Conservation (phyloP, 2,888 invertebrate species). For the Nineta flava region DNA sequence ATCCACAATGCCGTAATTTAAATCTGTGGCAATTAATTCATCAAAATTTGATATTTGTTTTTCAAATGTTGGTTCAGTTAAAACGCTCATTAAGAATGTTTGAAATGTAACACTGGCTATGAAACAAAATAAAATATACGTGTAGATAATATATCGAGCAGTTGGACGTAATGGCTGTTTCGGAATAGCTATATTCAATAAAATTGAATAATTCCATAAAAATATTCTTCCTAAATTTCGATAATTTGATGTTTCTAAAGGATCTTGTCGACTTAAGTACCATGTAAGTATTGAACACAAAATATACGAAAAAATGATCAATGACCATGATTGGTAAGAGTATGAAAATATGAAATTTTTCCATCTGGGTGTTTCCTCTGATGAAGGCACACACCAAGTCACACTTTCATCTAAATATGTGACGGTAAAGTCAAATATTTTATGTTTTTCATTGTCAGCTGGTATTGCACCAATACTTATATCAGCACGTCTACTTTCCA, state of each 20-base stretch:
- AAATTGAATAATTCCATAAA: neutral
- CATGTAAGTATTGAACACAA: neutral
- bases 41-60: conserved; percentile 17
- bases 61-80: conserved; percentile 16
- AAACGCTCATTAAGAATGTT: conserved; percentile 17
- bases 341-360: neutral
- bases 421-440: neutral
- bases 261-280: neutral
- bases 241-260: neutral
- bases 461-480: neutral
- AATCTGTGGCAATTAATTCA: conserved; percentile 12
- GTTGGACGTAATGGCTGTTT: neutral
- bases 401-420: conserved; percentile 1
- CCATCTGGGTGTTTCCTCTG: conserved; percentile 1
- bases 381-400: neutral
- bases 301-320: neutral
- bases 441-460: neutral
- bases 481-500: neutral
- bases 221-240: neutral
- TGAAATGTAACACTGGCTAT: conserved; percentile 13
- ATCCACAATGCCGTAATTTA: too few relatives aligned
- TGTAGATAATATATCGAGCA: neutral
- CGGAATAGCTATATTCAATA: neutral
- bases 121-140: neutral
- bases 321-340: neutral